These are phyloP conservation scores for Drosophila saltans DNA, from an alignment of 1,140 invertebrate species.

Conservation along the genomic window DNA sequence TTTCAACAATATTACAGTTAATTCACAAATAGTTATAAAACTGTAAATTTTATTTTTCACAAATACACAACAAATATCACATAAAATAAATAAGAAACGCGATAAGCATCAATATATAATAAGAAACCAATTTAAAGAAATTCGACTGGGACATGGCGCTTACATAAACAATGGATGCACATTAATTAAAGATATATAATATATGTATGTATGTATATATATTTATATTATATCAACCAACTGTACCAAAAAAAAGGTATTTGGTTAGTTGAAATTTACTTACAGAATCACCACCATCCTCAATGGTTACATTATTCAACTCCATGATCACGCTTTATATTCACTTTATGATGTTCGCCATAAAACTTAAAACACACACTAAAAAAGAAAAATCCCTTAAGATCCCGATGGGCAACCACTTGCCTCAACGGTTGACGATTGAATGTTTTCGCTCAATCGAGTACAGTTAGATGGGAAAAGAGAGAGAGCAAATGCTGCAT, in stretches of 20 bases:
- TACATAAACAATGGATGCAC: conserved; percentile 49
- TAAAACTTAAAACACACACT: conserved; percentile 34
- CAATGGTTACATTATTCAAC: conserved; percentile 54
- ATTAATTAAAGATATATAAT: background rate
- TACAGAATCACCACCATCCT: conserved; percentile 28
- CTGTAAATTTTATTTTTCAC: conserved; percentile 20
- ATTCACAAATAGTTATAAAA: conserved; percentile 17
- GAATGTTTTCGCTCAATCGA: conserved; percentile 48
- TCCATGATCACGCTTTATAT: conserved; percentile 48
- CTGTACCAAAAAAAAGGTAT: no score
- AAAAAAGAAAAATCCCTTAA: conserved; percentile 6
- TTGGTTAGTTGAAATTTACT: background rate
- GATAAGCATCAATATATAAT: conserved; percentile 32
- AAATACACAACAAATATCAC: conserved; percentile 9
- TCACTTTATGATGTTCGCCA: conserved; percentile 37
- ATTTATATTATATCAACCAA: no score
- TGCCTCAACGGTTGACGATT: conserved; percentile 37
- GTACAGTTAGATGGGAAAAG: conserved; percentile 33
- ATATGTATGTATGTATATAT: background rate
- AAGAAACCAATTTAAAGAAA: conserved; percentile 28
- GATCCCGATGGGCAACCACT: conserved; percentile 28
- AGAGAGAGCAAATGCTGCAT: conserved; percentile 12
- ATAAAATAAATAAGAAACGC: conserved; percentile 25
- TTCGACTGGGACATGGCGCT: conserved; percentile 30
- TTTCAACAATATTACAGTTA: background rate